Evolutionary conservation across 2,888 invertebrate species (phyloP).

Genomic region (Gari tellinella): DNA sequence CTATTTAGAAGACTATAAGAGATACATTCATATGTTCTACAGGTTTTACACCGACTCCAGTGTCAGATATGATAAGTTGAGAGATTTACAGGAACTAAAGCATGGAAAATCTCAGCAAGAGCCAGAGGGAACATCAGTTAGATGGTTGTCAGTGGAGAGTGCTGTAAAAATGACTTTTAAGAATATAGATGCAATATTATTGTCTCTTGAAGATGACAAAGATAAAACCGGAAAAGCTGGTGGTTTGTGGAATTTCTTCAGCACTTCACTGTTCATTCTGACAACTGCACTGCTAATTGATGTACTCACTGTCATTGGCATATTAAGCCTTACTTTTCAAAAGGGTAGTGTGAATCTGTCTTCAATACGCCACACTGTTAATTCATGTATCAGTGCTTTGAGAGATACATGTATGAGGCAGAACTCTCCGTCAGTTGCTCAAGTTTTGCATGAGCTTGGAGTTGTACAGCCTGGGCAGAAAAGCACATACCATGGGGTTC

Average conservation of each 20-base stretch:
- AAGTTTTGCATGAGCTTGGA: constrained; percentile 10
- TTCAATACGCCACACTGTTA: constrained; percentile 9
- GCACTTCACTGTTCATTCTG: constrained; percentile 2
- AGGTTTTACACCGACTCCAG: constrained; percentile 15
- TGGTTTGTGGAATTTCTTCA: constrained; percentile 14
- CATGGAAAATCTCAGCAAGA: constrained; percentile 22
- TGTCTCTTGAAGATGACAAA: constrained; percentile 23
- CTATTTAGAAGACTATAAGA: constrained; percentile 6
- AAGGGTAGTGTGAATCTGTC: constrained; percentile 18
- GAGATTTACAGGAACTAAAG: constrained; percentile 18
- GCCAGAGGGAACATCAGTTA: constrained; percentile 26
- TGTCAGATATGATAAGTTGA: constrained; percentile 15
- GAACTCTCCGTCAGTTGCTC: constrained; percentile 19
- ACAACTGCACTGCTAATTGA: no score
- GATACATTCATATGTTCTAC: constrained; percentile 8
- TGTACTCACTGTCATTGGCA: no score
- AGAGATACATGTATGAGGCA: constrained; percentile 16
- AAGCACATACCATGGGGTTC: constrained; percentile 14
- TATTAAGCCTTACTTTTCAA: constrained; percentile 25
- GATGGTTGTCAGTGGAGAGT: constrained; percentile 33
- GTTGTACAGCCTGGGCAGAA: constrained; percentile 7
- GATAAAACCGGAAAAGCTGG: constrained; percentile 15
- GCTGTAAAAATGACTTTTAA: constrained; percentile 19
- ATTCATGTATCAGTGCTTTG: constrained; percentile 5
- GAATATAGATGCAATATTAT: constrained; percentile 13